Evolutionary conservation across 1,140 invertebrate genomes (phyloP), one percentile per base, ranked within the genome.

Genomic region (Aphelenchoides besseyi): DNA sequence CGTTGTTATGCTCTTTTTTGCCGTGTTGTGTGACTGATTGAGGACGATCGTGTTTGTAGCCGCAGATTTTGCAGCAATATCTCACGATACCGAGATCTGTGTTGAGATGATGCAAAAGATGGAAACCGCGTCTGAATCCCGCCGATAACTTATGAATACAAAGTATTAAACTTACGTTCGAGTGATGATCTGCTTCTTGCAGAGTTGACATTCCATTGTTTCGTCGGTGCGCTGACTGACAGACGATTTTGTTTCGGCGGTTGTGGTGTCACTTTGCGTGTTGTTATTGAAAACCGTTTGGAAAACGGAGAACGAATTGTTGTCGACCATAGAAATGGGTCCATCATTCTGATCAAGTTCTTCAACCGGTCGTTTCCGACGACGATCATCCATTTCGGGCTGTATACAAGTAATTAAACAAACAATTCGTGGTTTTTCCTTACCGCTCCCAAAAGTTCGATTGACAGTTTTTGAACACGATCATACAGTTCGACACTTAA

Each of bases 401-500:
- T 71, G 36, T 82, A 73, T 64, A 75, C 82, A 29, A 76, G 72
- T 16, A 71, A n/a, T 2, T 72, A 74, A 5, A 81, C n/a, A 77
- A 3, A 75, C 75, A 0, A 83, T 80, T 35, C 81, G 80, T 12
- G 83, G 81, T 9, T 69, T n/a, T 75, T 78, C n/a, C 81, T 75
- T 3, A 69, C 72, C n/a, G 81, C 85, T 26, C 81, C 81, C 2
- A 83, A 67, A n/a, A 83, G 72, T 41, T 85, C 75, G 83, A 85
- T 71, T 5, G 83, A 85, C 72, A 83, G 75, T 54, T 80, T 53
- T 74, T 82, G 62, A 70, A 82, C 61, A 33, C 26, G 33, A 18
- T 72, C 69, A 26, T 29, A 54, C 18, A 74, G 63, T 33, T 66
- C 63, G 36, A 37, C 63, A 29, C 32, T 18, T 16, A 48, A 48